These are phyloP conservation scores for Tribolium madens DNA, from an alignment of 1,140 invertebrate genomes.

Conservation along the genomic window DNA sequence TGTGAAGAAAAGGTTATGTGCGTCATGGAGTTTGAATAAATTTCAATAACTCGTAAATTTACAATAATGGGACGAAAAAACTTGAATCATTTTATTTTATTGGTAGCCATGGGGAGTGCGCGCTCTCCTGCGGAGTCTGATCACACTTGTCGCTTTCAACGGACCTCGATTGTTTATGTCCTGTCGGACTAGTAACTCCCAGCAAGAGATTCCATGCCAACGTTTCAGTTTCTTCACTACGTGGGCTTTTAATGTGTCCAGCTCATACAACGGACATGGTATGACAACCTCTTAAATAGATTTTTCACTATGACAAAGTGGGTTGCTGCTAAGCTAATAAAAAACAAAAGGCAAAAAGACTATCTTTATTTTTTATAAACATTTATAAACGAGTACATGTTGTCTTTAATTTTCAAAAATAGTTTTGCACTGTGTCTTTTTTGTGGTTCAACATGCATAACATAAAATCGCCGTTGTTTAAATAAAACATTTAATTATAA, in stretches of 20 bases:
- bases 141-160: slow-evolving; percentile 60
- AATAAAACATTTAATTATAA: too few relatives aligned
- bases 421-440: too few relatives aligned
- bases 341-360: background rate
- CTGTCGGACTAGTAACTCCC: slow-evolving; percentile 39
- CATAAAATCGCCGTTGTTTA: too few relatives aligned
- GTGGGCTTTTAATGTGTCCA: slow-evolving; percentile 45
- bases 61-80: slow-evolving; percentile 52
- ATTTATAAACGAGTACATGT: too few relatives aligned
- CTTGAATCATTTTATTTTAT: slow-evolving; percentile 59
- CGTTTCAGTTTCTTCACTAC: slow-evolving; percentile 41
- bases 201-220: slow-evolving; percentile 43
- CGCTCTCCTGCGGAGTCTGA: slow-evolving; percentile 52
- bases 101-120: slow-evolving; percentile 55
- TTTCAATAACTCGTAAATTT: slow-evolving; percentile 59
- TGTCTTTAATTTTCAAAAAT: too few relatives aligned
- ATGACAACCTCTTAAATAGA: slow-evolving; percentile 29
- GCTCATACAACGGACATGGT: slow-evolving; percentile 15
- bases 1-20: slow-evolving; percentile 8
- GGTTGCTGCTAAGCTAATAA: background rate
- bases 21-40: slow-evolving; percentile 54
- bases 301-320: slow-evolving; percentile 28
- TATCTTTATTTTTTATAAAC: too few relatives aligned
- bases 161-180: slow-evolving; percentile 56
- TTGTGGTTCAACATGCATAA: too few relatives aligned